phyloP scores from a whole-genome alignment of 2,797 vertebrate species.

The Xenopus petersii region DNA sequence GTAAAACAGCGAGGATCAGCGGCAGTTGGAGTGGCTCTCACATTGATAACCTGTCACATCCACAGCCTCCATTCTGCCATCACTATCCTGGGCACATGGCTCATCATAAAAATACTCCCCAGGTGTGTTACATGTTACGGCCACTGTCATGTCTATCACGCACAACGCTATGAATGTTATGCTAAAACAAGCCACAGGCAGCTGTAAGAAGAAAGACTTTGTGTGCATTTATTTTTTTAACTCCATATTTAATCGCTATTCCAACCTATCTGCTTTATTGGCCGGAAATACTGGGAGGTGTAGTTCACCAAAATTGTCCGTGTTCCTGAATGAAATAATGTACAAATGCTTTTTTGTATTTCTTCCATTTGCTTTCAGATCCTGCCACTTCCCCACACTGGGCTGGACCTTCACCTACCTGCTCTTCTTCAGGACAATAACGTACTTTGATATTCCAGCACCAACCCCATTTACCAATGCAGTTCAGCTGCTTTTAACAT shows the following conservation, averaged over 20 bases:
- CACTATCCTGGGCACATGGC: slow-evolving; percentile 83
- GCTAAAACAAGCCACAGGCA: too few species aligned
- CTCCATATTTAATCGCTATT: too few species aligned
- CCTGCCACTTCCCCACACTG: slow-evolving; percentile 75
- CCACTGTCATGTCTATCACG: too few species aligned
- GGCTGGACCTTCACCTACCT: slow-evolving; percentile 89
- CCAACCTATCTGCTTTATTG: too few species aligned
- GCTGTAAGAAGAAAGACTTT: too few species aligned
- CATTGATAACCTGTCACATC: slow-evolving; percentile 75
- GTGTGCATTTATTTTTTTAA: too few species aligned
- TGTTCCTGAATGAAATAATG: too few species aligned
- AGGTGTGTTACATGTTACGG: slow-evolving; percentile 61
- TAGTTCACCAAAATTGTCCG: too few species aligned
- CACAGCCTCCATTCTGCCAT: slow-evolving; percentile 82
- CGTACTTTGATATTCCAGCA: slow-evolving; percentile 70
- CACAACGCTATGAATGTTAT: too few species aligned
- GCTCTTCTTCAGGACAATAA: slow-evolving; percentile 79
- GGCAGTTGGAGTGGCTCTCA: slow-evolving; percentile 73
- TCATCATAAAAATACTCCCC: slow-evolving; percentile 79
- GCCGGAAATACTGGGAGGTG: too few species aligned
- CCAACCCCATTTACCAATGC: slow-evolving; percentile 86
- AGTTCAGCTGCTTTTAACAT: slow-evolving; percentile 82
- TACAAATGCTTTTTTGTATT: too few species aligned
- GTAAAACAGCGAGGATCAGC: slow-evolving; percentile 77
- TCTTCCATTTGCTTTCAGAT: slow-evolving; percentile 56